Base-by-base conservation (phyloP, 2,113 vertebrate species). In the Gymnarchus niloticus region DNA sequence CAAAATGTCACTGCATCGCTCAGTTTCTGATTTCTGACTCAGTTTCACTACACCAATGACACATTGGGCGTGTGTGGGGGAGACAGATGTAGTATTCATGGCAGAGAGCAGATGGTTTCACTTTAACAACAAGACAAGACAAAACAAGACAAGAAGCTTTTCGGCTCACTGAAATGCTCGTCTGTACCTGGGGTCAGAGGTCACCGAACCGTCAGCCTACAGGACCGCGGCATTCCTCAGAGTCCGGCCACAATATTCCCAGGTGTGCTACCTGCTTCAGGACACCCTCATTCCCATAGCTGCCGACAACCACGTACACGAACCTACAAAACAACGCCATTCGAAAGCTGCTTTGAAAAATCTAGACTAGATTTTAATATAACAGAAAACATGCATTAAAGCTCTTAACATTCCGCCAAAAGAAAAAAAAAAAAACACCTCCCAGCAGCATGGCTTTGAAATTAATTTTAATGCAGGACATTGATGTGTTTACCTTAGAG, bases 371-470 rank as follows among this genome's bases (percentile, higher is more conserved):
- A 4, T 56, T 25, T 84, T 83, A 80, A 90, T 87, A 87, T 86
- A 87, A 89, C 65, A 49, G 56, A 87, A 87, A 56, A 90, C 81
- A 19, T 81, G 56, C 85, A 85, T 89, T 80, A 86, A 86, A 80
- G 69, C 69, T 83, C 88, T 89, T 87, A 84, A 87, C 89, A 87
- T 83, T 86, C 81, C 88, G 81, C 41, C 83, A 51, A 89, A 88
- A 89, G 56, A 10, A 41, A 81, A 9, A 46, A 85, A 87, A 89
- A 54, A 56, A 82, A 56, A 17, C 51, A 41, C 51, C 48, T 87
- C 87, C 33, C 41, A 83, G n/a, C 49, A 46, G 25, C 51, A 14
- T 19, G 48, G 84, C 52, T 41, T 23, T 44, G 44, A 78, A 83
- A 81, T 81, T 51, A 56, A 73, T 81, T 87, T 87, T 85, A 54